A percentile compares a stretch with the other conserved stretches of the same genome.
Conservation (phyloP, 2,113 vertebrate species). For the Polyodon spathula region DNA sequence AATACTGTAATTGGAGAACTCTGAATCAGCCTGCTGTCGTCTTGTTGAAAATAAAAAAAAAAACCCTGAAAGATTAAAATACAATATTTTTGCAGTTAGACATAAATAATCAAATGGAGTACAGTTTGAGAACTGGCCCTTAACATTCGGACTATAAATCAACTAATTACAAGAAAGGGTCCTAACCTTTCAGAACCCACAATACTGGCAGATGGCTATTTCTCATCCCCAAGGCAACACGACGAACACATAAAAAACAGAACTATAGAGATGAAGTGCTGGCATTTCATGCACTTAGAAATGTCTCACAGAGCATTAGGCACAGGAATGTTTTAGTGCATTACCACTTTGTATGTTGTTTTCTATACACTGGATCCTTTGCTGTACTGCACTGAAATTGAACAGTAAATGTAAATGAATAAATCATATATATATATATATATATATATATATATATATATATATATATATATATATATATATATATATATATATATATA, state of each 20-base stretch:
- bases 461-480: too few relatives aligned
- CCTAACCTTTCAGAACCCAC: neutral
- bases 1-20: too few relatives aligned
- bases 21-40: too few relatives aligned
- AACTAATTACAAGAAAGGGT: neutral
- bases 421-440: too few relatives aligned
- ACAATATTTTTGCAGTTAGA: too few relatives aligned
- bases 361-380: neutral
- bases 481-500: too few relatives aligned
- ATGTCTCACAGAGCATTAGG: neutral
- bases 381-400: neutral
- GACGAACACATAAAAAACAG: neutral
- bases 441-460: too few relatives aligned
- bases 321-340: neutral
- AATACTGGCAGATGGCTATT: neutral
- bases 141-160: neutral
- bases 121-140: neutral
- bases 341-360: neutral
- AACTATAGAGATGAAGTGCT: neutral
- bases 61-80: too few relatives aligned
- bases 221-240: conserved; percentile 1
- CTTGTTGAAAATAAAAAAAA: too few relatives aligned
- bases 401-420: neutral
- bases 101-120: too few relatives aligned
- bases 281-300: neutral